phyloP scores from a whole-genome alignment of 2,888 invertebrate genomes.

The Pyrgus malvae region DNA sequence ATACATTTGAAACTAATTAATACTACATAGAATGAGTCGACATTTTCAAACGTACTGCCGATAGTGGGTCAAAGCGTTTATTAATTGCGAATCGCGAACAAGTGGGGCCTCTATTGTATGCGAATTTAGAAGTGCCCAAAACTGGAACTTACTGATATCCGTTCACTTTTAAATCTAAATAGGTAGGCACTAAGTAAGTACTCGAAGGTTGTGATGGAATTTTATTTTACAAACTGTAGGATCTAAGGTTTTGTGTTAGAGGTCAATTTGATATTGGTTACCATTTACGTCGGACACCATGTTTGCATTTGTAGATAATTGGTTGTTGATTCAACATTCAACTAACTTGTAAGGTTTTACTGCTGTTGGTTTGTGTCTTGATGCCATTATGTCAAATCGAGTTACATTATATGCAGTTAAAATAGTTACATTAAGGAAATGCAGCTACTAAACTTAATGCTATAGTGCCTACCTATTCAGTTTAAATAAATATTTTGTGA shows the following conservation, averaged over 20 bases:
- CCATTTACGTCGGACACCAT: conserved; percentile 1
- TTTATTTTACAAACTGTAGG: conserved; percentile 2
- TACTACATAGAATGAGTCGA: conserved; percentile 61
- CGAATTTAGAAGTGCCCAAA: conserved; percentile 57
- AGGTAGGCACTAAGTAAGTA: conserved; percentile 31
- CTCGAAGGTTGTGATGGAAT: neutral
- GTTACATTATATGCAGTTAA: too few species aligned
- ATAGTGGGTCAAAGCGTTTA: conserved; percentile 71
- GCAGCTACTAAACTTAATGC: too few species aligned
- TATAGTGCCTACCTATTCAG: too few species aligned
- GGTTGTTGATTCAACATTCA: neutral
- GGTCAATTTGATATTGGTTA: conserved; percentile 3
- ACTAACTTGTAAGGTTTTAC: too few species aligned
- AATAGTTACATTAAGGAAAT: too few species aligned
- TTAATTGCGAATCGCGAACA: conserved; percentile 75
- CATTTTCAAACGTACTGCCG: conserved; percentile 49
- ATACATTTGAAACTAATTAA: conserved; percentile 67
- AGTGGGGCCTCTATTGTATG: conserved; percentile 70
- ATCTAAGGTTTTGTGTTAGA: conserved; percentile 4
- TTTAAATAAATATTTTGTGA: too few species aligned
- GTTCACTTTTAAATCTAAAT: conserved; percentile 66
- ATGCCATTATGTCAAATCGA: too few species aligned
- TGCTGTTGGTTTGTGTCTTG: too few species aligned
- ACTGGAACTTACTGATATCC: conserved; percentile 66
- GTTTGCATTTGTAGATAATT: conserved; percentile 5